Evolutionary conservation across 2,797 vertebrate genomes (phyloP).

Genomic region (Dendrocincla fuliginosa): DNA sequence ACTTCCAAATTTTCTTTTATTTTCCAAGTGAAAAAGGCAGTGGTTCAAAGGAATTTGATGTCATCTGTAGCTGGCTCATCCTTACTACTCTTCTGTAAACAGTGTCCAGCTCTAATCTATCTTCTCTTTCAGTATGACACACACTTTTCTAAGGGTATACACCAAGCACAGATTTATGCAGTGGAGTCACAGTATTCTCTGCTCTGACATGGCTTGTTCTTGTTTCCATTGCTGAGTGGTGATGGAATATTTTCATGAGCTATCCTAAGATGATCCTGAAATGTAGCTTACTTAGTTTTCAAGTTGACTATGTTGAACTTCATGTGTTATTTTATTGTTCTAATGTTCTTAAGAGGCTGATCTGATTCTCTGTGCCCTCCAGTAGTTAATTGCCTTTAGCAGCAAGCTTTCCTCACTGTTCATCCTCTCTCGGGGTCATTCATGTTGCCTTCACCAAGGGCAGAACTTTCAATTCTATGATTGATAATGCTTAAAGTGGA

Average conservation of each 20-base stretch:
- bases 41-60: neutral
- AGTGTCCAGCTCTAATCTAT: neutral
- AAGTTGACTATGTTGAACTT: neutral
- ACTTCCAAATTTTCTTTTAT: neutral
- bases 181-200: neutral
- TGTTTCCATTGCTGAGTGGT: neutral
- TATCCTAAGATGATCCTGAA: neutral
- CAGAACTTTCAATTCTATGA: neutral
- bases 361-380: neutral
- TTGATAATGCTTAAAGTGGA: neutral
- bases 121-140: neutral
- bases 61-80: neutral
- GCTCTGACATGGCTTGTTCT: rapidly evolving
- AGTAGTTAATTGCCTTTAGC: neutral
- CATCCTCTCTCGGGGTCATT: neutral
- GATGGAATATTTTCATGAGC: neutral
- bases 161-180: neutral
- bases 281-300: neutral
- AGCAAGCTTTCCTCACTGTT: neutral
- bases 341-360: neutral
- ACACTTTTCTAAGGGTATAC: neutral
- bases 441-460: neutral
- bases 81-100: neutral
- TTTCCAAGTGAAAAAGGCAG: neutral
- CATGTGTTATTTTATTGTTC: neutral